A percentile compares a stretch with the other conserved stretches of the same genome.
These are phyloP conservation scores for Rousettus madagascariensis DNA, from an alignment of 2,797 vertebrate species.

Conservation along the genomic window DNA sequence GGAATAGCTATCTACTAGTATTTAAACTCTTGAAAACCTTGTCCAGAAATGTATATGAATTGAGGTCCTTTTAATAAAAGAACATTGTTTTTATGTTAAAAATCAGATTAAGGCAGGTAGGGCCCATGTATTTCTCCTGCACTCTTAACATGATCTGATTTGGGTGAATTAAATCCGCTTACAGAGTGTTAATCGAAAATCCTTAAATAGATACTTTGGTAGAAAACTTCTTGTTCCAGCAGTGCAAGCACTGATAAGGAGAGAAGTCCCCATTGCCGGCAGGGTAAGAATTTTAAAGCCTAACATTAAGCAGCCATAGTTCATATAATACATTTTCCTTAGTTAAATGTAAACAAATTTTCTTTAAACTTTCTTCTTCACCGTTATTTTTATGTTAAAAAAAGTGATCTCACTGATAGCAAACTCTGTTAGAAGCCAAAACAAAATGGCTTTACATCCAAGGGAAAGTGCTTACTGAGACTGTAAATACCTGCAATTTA, in stretches of 20 bases:
- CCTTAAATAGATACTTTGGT: background rate
- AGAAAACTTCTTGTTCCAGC: background rate
- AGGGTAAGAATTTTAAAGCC: background rate
- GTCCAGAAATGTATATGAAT: background rate
- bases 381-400: conserved; percentile 24
- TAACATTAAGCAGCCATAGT: background rate
- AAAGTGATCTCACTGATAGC: background rate
- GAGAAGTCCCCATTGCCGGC: background rate
- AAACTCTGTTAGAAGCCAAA: conserved; percentile 16
- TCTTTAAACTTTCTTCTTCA: background rate
- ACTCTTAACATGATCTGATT: background rate
- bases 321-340: background rate
- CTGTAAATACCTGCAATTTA: conserved; percentile 1
- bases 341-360: background rate
- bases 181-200: background rate
- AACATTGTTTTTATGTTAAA: background rate
- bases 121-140: background rate
- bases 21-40: background rate
- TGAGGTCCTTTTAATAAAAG: background rate
- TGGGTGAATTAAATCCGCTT: background rate
- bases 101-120: background rate
- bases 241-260: background rate
- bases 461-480: background rate
- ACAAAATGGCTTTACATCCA: background rate
- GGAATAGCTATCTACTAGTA: background rate